Conservation (phyloP, 2,113 vertebrate genomes). For the Aspidoscelis tigris region DNA sequence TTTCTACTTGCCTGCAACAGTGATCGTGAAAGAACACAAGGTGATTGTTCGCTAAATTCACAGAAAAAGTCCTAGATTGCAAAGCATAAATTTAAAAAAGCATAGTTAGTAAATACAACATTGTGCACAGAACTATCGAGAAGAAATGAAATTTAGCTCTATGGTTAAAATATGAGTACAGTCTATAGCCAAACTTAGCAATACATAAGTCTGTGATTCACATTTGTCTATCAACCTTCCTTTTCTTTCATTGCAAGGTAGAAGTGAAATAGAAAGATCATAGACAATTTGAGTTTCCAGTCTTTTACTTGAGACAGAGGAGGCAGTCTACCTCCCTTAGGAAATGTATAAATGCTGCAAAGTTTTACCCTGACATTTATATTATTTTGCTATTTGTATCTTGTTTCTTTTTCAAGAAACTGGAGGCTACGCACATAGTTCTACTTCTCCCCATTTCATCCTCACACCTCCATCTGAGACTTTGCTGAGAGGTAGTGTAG, state of each 20-base stretch:
- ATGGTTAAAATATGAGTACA: neutral
- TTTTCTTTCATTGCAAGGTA: no score
- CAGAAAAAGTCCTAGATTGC: constrained; percentile 93
- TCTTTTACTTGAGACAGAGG: neutral
- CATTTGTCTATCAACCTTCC: neutral
- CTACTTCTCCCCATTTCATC: no score
- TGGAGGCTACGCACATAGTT: no score
- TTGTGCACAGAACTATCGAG: neutral
- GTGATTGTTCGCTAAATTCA: constrained; percentile 98
- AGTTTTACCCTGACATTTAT: no score
- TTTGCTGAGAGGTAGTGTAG: no score
- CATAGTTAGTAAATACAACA: constrained; percentile 14
- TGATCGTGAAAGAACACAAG: constrained; percentile 97
- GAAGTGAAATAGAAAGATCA: no score
- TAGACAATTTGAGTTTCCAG: no score
- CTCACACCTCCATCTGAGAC: no score
- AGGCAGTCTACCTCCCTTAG: neutral
- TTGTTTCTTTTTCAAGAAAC: no score
- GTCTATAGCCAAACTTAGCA: neutral
- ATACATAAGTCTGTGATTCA: neutral
- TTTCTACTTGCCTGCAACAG: constrained; percentile 87
- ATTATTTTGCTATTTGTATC: no score
- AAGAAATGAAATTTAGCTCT: neutral
- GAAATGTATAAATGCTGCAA: neutral
- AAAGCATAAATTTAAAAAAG: constrained; percentile 27